These are phyloP conservation scores for Otolemur crassicaudatus DNA, from an alignment of 2,797 vertebrate genomes.

Conservation along the genomic window DNA sequence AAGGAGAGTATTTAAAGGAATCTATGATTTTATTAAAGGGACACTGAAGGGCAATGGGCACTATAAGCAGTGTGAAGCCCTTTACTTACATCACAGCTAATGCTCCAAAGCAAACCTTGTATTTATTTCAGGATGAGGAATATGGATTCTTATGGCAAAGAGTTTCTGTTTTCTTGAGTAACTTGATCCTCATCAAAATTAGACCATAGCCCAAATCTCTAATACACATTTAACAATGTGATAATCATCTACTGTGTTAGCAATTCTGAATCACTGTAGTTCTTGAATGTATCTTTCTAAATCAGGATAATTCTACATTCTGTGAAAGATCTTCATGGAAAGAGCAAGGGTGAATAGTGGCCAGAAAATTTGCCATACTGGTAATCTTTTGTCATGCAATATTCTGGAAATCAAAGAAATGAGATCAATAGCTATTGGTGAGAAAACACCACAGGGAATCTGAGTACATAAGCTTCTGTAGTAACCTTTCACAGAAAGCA, in stretches of 20 bases:
- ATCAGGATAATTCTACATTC: not conserved
- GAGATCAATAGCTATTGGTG: not conserved
- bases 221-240: not conserved
- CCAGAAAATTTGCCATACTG: not conserved
- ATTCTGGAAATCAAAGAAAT: constrained; percentile 24
- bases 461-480: not conserved
- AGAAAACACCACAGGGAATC: not conserved
- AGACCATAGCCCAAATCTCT: not conserved
- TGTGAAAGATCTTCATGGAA: not conserved
- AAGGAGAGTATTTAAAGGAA: constrained; percentile 15
- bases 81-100: not conserved
- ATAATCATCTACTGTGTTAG: not conserved
- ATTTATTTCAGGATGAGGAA: constrained; percentile 14
- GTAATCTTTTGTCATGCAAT: not conserved
- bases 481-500: not conserved
- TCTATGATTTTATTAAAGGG: constrained; percentile 11
- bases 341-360: not conserved
- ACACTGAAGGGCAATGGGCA: not conserved
- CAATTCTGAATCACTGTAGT: not conserved
- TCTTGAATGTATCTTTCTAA: not conserved
- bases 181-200: constrained; percentile 1
- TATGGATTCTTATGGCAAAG: not conserved
- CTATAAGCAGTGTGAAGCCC: not conserved
- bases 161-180: not conserved
- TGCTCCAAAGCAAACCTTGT: not conserved